A percentile compares a stretch with the other conserved stretches of the same genome.
Conservation (phyloP, 2,797 vertebrate species). For the Centroberyx gerrardi region DNA sequence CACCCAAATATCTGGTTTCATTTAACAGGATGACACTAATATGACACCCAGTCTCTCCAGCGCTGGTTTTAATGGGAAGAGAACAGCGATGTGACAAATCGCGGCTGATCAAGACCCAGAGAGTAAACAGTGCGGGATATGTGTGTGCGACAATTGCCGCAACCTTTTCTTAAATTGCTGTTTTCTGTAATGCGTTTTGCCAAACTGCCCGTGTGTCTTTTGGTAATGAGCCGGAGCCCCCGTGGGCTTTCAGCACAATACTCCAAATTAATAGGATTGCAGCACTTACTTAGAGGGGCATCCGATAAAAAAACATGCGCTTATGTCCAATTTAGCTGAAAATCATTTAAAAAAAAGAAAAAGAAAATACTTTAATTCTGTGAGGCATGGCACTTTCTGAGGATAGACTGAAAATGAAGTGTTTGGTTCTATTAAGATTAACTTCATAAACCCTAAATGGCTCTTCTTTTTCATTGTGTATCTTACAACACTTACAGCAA, state of each 20-base stretch:
- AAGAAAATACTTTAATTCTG: slow-evolving; percentile 1
- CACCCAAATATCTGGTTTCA: no score
- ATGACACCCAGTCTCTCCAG: slow-evolving; percentile 3
- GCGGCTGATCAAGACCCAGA: slow-evolving; percentile 1
- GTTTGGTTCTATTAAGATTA: slow-evolving; percentile 25
- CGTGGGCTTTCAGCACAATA: slow-evolving; percentile 31
- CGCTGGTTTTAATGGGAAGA: not conserved
- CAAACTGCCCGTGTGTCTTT: slow-evolving; percentile 29
- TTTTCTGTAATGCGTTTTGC: not conserved
- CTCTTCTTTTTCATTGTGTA: not conserved
- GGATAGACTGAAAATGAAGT: slow-evolving; percentile 22
- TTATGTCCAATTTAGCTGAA: slow-evolving; percentile 5
- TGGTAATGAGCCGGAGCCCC: slow-evolving; percentile 43
- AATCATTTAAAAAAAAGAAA: slow-evolving; percentile 10
- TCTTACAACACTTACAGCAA: not conserved
- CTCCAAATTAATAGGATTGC: slow-evolving; percentile 50
- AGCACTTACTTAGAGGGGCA: slow-evolving; percentile 27
- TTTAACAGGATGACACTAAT: slow-evolving; percentile 6
- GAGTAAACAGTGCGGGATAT: not conserved
- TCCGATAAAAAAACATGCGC: slow-evolving; percentile 25
- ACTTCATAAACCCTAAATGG: not conserved
- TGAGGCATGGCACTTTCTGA: not conserved
- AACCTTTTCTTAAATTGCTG: slow-evolving; percentile 2
- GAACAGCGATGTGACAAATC: not conserved
- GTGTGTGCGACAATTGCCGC: not conserved